Evolutionary conservation across 2,888 invertebrate species (phyloP), one percentile per base, ranked within the genome.

Genomic region (Microdon myrmicae): DNA sequence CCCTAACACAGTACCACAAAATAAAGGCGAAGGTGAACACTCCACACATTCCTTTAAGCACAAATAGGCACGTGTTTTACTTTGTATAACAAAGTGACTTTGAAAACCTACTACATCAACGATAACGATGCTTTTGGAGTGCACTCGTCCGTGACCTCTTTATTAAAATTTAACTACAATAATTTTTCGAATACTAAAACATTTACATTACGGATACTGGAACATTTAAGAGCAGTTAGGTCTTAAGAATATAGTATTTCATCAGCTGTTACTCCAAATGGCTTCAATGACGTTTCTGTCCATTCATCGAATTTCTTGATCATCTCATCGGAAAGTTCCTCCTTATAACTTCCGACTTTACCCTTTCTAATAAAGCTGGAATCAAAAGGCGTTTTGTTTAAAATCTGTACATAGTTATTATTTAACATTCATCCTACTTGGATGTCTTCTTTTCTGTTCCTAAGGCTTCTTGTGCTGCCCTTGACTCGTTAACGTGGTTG

Each of bases 311-410:
- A 26, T 8, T n/a, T 14, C 8, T 17, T 2, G 13, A 43, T 53
- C 6, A 37, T 6, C 1, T 37, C 35, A 0, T 22, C 17, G 1
- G 16, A 19, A 2, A 53, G 16, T 10, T 53, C 53, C 4, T 43
- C 43, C 12, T 32, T 43, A 6, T 53, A 19, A 0, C 43, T 23
- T 8, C 43, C 53, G 2, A 53, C 35, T 1, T 6, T 13, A 1
- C 53, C 53, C 19, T 53, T 43, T 9, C 53, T 14, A n/a, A 53
- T 4, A 17, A 53, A 53, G 7, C 53, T 53, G 14, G 2, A 26
- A 10, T 2, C 19, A 8, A 4, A 23, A 14, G 4, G 2, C 8
- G n/a, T 29, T n/a, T n/a, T n/a, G n/a, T n/a, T n/a, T n/a, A 8
- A 16, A 22, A 19, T 10, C 4, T 3, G n/a, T 5, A 13, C n/a